Conservation (phyloP, 2,113 vertebrate genomes). For the Ptilorrhoa leucosticta region DNA sequence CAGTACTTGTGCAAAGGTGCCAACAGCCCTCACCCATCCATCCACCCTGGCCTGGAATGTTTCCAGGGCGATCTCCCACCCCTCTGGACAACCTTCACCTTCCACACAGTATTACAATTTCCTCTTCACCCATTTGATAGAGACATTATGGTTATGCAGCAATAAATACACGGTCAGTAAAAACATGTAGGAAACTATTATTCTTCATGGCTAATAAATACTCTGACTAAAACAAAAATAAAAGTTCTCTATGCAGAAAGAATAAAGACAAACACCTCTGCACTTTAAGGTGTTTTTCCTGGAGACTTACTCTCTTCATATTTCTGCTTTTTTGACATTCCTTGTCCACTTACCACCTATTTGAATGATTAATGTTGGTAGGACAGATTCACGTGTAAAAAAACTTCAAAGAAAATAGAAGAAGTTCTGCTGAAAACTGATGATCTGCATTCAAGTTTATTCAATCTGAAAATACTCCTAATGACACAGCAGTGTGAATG, state of each 20-base stretch:
- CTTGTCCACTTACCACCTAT: neutral
- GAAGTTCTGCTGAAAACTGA: neutral
- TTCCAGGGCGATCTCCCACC: neutral
- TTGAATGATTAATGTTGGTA: neutral
- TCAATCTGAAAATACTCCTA: neutral
- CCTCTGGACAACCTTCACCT: neutral
- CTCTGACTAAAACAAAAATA: neutral
- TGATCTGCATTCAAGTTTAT: neutral
- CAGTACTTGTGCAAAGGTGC: neutral
- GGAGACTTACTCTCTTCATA: neutral
- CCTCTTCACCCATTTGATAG: neutral
- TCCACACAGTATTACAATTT: neutral
- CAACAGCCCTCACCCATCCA: neutral
- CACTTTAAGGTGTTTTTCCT: neutral
- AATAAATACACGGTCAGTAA: neutral
- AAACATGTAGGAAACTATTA: rapidly evolving
- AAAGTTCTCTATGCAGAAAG: neutral
- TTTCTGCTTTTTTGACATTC: neutral
- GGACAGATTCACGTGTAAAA: neutral
- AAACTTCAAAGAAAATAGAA: neutral
- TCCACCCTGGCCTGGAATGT: neutral
- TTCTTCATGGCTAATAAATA: neutral
- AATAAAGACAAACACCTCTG: neutral
- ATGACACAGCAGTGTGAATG: neutral
- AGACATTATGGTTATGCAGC: neutral